Evolutionary conservation across 2,888 invertebrate species (phyloP), one percentile per base, ranked within the genome.

Genomic region (Leptinotarsa haldemani): DNA sequence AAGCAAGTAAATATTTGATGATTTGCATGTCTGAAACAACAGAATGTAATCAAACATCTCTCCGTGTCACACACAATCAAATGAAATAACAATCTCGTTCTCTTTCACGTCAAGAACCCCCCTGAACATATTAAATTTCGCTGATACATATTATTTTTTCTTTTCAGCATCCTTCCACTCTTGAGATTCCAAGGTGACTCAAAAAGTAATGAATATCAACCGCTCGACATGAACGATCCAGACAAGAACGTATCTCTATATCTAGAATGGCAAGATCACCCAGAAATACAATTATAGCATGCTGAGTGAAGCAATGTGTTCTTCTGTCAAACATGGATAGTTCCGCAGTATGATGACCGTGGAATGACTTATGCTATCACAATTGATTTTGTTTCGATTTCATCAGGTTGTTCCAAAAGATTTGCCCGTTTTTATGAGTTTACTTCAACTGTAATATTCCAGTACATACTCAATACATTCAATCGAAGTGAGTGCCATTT

Each of bases 231-330:
- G 30, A n/a, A 18, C 4, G 30, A 61, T 63, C 63, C 25, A 69
- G 61, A 50, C 47, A 69, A 69, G 30, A 52, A 50, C 50, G 63
- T 69, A 63, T 61, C 50, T 58, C 20, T 13, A 48, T 50, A 20
- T n/a, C 50, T 61, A 66, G 47, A 66, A 67, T 61, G 65, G 56
- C 65, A 47, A 67, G 71, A 67, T 71, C 48, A 22, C 56, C 67
- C 40, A 40, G 67, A 66, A 71, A 67, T 67, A 58, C 71, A 71
- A 71, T 71, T 71, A 71, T 47, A 61, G 66, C 67, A 46, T 67
- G 58, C 56, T 67, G 30, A 12, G 52, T 53, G 18, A 56, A 71
- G 53, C 66, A 67, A 67, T 67, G 47, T 67, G 67, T 67, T 58
- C 50, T 25, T 20, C 65, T 70, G 70, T 70, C 70, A 70, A 48